Percentiles rank a stretch among this genome's conserved stretches.
These are phyloP conservation scores for Leptobrachium ailaonicum DNA, from an alignment of 2,113 vertebrate genomes.

Conservation along the genomic window DNA sequence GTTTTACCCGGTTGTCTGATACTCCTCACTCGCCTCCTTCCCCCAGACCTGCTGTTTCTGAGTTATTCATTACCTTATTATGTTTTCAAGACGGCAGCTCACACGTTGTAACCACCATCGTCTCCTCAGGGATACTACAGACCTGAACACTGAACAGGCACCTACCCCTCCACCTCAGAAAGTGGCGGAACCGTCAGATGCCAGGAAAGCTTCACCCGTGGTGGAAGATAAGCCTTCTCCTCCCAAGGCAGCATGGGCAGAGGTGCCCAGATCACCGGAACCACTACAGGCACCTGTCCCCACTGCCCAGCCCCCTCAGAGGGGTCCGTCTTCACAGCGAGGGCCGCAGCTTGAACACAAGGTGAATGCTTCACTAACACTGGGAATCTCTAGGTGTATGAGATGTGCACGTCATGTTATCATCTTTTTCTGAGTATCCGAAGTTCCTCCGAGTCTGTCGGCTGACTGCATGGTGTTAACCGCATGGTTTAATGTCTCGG, in stretches of 20 bases:
- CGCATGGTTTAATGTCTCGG: too few species aligned
- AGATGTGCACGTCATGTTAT: too few species aligned
- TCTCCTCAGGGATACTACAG: constrained; percentile 38
- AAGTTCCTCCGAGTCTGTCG: too few species aligned
- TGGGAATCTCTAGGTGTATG: too few species aligned
- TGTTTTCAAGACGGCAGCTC: too few species aligned
- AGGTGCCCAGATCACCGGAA: constrained; percentile 65
- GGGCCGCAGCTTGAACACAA: constrained; percentile 71
- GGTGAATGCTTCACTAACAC: constrained; percentile 60
- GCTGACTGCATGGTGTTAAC: too few species aligned
- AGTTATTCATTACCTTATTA: background rate
- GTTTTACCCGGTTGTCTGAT: background rate
- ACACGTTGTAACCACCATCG: background rate
- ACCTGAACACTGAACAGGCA: constrained; percentile 63
- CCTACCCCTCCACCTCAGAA: constrained; percentile 63
- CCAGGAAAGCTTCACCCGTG: constrained; percentile 67
- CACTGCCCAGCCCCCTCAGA: constrained; percentile 59
- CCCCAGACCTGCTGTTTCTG: background rate
- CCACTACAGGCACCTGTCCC: constrained; percentile 52
- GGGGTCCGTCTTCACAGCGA: constrained; percentile 67
- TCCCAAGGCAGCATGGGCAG: constrained; percentile 79
- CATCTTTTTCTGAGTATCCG: too few species aligned
- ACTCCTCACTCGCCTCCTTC: background rate
- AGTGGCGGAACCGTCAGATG: constrained; percentile 60
- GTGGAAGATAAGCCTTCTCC: constrained; percentile 65